Base-by-base conservation (phyloP, 2,797 vertebrate genomes). In the Lophotriccus pileatus region DNA sequence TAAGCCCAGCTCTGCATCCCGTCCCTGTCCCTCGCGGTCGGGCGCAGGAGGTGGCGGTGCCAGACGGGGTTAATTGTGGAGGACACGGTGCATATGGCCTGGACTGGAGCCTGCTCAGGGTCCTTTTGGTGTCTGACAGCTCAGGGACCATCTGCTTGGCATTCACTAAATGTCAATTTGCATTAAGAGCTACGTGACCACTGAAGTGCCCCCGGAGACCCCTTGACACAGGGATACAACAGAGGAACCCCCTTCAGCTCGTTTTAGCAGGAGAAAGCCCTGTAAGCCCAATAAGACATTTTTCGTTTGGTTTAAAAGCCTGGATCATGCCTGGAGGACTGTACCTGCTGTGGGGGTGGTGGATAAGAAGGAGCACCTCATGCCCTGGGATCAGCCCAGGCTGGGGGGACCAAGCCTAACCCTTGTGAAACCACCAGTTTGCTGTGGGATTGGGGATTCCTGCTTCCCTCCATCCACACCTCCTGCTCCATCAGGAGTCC, bases 101-200 rank as follows among this genome's bases (percentile, higher is more conserved):
- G 69, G 84, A 79, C 55, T 28, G 30, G 50, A 80, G 89, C 8
- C 73, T 39, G 70, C 66, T 74, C 6, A 85, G 84, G 81, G 87
- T 96, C 91, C 89, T 80, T 27, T 39, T 14, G 53, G 69, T 56
- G 89, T 92, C 76, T 72, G 87, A 93, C 77, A 76, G 68, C 89
- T 96, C 63, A 24, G 56, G 41, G 83, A 84, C 94, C 97, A 97
- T 97, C 97, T 98, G 98, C 56, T 93, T 72, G 50, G 55, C 77
- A 74, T 83, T 90, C 77, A 37, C 85, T 28, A 30, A 55, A 82
- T 53, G 83, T 94, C 95, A 94, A 0, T 75, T 89, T 18, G 6
- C 87, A 90, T 96, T 96, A 91, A 78, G 94, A 96, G 90, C 77
- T 66, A 70, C 25, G 10, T 8, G 23, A 88, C 84, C 90, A 74